Evolutionary conservation across 2,113 vertebrate genomes (phyloP), one percentile per base, ranked within the genome.

Genomic region (Daubentonia madagascariensis): DNA sequence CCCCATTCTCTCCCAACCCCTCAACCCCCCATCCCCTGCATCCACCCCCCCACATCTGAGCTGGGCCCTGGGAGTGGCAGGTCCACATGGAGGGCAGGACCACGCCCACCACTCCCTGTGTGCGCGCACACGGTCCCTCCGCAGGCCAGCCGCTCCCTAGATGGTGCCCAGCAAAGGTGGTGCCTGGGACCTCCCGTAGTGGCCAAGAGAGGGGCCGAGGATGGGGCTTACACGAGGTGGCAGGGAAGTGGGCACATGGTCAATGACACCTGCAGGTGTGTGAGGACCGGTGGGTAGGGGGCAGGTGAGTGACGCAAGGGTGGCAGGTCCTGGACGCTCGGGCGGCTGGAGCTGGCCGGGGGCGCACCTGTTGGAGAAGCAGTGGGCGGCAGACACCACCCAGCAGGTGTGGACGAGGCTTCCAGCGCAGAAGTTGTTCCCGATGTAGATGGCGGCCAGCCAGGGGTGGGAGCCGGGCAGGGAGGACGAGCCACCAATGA

Each of bases 371-470:
- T 98, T 96, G 68, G 99, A 98, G 97, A 99, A 99, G 98, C 99
- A 99, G 97, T 99, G 99, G 8, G 99, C 99, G 0, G 99, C 99
- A 0, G 99, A 99, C 65, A 99, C 91, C 9, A 99, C 98, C 99
- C 99, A 99, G 96, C 99, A 99, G 20, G 99, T 98, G 75, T 99
- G 98, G n/a, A 99, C 81, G 18, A 99, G 99, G 40, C 98, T 99
- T 40, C 99, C 99, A 0, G 99, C 98, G 0, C 99, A 99, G 98
- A 99, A 99, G 93, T 94, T 98, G 9, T 98, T 43, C n/a, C 99
- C 99, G 3, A 99, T 99, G 97, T 99, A 99, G 98, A 99, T 98
- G 75, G 99, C 99, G 3, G 99, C 99, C 98, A 99, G 98, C 99
- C 99, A 99, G 23, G 99, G 99, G 95, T 99, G 99, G 75, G 99